Evolutionary conservation across 2,888 invertebrate genomes (phyloP).

Genomic region (Lithophane leautieri): DNA sequence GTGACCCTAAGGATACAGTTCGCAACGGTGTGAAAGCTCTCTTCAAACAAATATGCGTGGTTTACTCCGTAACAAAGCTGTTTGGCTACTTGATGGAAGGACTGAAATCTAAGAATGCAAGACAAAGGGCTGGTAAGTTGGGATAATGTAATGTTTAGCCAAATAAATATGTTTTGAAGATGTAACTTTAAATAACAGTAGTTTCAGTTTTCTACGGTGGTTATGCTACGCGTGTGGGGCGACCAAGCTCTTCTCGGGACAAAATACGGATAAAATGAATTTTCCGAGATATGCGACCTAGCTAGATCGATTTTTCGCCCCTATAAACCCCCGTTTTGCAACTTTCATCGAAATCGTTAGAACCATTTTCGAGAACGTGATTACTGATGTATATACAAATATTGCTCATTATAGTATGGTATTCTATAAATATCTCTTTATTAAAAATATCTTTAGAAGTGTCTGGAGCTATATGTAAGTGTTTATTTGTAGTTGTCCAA

Average conservation of each 20-base stretch:
- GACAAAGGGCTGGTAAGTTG: conserved; percentile 95
- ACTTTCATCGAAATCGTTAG: too few relatives aligned
- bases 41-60: conserved; percentile 95
- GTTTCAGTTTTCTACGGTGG: too few relatives aligned
- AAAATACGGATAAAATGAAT: too few relatives aligned
- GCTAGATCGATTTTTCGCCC: too few relatives aligned
- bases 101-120: conserved; percentile 98
- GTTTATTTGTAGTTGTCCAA: neutral
- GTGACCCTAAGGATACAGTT: conserved; percentile 98
- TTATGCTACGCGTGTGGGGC: too few relatives aligned
- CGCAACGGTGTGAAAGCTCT: conserved; percentile 96
- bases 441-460: neutral
- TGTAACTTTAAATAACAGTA: neutral
- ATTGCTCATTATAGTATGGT: too few relatives aligned
- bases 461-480: neutral
- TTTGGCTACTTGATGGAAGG: conserved; percentile 98
- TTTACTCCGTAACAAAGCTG: conserved; percentile 97
- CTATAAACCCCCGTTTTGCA: too few relatives aligned
- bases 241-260: too few relatives aligned
- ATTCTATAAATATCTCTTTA: neutral
- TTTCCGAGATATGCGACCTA: too few relatives aligned
- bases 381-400: too few relatives aligned
- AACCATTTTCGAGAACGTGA: too few relatives aligned
- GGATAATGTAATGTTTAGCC: neutral
- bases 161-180: neutral